Base-by-base conservation (phyloP, 2,888 invertebrate genomes). In the Eupithecia centaureata region DNA sequence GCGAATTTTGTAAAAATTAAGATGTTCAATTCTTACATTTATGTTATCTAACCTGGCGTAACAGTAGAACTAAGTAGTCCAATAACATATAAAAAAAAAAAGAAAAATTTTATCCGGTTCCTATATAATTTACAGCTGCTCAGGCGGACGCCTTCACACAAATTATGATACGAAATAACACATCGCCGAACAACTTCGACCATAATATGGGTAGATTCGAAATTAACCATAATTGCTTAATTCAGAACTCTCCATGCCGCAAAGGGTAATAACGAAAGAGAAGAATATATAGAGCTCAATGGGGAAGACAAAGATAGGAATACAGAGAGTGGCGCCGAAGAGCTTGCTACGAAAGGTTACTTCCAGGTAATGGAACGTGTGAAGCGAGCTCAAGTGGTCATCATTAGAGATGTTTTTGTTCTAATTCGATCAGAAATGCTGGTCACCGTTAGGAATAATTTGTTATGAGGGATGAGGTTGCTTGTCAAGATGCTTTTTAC, bases 171-270 rank as follows among this genome's bases (percentile, higher is more conserved):
- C 91, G 85, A 92, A 93, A 93, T 92, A 93, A 93, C 92, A 93
- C 91, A 92, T 90, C 83, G 81, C 82, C 87, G 86, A 85, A 86
- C 90, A 87, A 85, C 87, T 84, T 79, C 81, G 84, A 81, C 88
- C 82, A 87, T 89, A 88, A 87, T 88, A 88, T 82, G 86, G 87
- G 89, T 87, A 88, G 90, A 88, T 86, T 90, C 88, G 85, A 92
- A 92, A 93, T 93, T 93, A 93, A 91, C 91, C 86, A 92, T 93
- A 93, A 93, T 93, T 93, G 91, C 93, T 93, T 93, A 92, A 93
- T 93, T 92, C 90, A 84, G 88, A 92, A 85, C 72, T 73, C 72
- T 74, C 72, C 72, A 68, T 70, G 73, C 73, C 72, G 71, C 77
- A 78, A 81, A 81, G 77, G 79, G 81, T 70, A 70, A 61, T 64